Base-by-base conservation (phyloP, 2,888 invertebrate species). In the Helleia helle region DNA sequence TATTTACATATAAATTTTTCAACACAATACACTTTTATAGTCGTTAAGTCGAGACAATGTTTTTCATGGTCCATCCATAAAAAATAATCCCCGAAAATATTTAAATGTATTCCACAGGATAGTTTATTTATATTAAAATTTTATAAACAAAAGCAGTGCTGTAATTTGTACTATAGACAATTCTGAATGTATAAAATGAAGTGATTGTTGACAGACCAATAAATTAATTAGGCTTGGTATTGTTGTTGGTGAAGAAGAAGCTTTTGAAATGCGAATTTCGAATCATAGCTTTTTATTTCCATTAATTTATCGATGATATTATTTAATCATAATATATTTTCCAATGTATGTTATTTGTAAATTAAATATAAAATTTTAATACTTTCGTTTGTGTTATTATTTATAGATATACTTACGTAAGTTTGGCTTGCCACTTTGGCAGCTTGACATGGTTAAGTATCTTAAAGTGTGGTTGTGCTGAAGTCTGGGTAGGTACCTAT, bases 291-390 rank as follows among this genome's bases (percentile, higher is more conserved):
- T 40, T 17, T 40, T 25, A 25, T 31, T 31, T 17, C 25, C 15
- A 13, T 17, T 27, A 28, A 28, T 28, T 15, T 11, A 39, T 29
- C 13, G 25, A 15, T 30, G 14, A 30, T 30, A 39, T 39, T 30
- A 39, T 29, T 30, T 39, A 30, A 30, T 9, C 30, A 31, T 39
- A 39, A 8, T 25, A 39, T 39, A 39, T 39, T 39, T 39, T 39
- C 39, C 39, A 39, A 30, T 39, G 25, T 31, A 39, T 39, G 39
- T 39, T 39, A 39, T 39, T 39, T 39, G 30, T 39, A 31, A 39
- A 39, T 39, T 30, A 39, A 28, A 39, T 39, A 39, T 31, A 30
- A 39, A 30, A 39, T 39, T 39, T 39, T 30, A 31, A 39, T 39
- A 39, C 30, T 18, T 4, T 6, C 15, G 9, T 22, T 13, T 30